Percentiles rank a stretch among this genome's conserved stretches.
These are phyloP conservation scores for Holacanthella duospinosa DNA, from an alignment of 2,888 invertebrate genomes.

Conservation along the genomic window DNA sequence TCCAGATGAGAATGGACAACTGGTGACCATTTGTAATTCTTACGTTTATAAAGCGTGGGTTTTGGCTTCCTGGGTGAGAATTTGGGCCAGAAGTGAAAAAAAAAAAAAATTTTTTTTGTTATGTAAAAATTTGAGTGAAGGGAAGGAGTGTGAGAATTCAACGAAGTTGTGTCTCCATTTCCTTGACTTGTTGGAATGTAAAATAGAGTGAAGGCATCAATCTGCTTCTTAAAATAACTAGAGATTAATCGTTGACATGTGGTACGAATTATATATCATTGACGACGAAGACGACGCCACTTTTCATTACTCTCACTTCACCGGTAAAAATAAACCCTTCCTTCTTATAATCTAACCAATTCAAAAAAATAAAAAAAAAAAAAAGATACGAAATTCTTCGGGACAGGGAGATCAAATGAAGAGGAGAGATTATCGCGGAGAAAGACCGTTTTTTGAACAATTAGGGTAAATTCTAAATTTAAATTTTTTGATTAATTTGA, in stretches of 20 bases:
- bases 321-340: slow-evolving; percentile 14
- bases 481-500: no score
- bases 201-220: slow-evolving; percentile 33
- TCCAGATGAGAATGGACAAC: not conserved
- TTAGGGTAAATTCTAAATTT: no score
- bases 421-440: no score
- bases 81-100: not conserved
- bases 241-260: slow-evolving; percentile 38
- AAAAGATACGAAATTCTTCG: no score
- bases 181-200: slow-evolving; percentile 3
- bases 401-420: no score
- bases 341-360: no score
- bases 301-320: slow-evolving; percentile 30
- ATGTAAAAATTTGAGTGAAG: not conserved
- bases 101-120: no score
- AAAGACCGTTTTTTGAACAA: no score
- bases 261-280: slow-evolving; percentile 38
- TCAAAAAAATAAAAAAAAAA: no score
- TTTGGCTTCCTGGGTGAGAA: no score
- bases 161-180: not conserved
- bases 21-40: not conserved
- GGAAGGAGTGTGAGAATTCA: not conserved
- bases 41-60: no score
- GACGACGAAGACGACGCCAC: slow-evolving; percentile 30
- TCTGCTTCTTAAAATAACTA: slow-evolving; percentile 38